Percentiles rank a stretch among this genome's conserved stretches.
Evolutionary conservation across 2,113 vertebrate genomes (phyloP).

Genomic region (Neofelis nebulosa): DNA sequence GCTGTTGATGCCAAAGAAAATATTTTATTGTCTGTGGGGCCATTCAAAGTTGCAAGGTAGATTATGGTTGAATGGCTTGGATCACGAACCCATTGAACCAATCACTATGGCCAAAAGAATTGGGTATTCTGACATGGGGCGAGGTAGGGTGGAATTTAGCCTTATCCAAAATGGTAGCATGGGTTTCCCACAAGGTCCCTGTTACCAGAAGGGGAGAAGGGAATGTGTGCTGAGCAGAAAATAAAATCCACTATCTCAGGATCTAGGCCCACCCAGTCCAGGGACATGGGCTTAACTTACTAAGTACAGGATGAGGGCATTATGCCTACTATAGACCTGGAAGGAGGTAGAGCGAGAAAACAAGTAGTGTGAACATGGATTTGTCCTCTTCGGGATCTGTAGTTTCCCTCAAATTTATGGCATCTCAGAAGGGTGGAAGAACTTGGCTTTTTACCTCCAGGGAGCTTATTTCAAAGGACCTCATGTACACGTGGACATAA

Average conservation of each 20-base stretch:
- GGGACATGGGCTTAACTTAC: not conserved
- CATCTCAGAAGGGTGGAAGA: not conserved
- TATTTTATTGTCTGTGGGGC: not conserved
- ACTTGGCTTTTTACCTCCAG: not conserved
- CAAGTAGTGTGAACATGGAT: not conserved
- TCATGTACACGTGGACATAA: not conserved
- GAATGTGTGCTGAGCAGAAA: not conserved
- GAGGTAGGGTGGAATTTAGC: not conserved
- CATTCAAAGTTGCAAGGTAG: not conserved
- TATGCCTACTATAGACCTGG: not conserved
- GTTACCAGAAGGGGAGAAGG: not conserved
- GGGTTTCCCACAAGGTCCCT: not conserved
- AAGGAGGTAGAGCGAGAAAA: not conserved
- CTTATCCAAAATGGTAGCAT: not conserved
- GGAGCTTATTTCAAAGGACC: not conserved
- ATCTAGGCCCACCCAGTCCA: not conserved
- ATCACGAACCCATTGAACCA: not conserved
- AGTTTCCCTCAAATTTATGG: not conserved
- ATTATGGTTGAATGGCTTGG: not conserved
- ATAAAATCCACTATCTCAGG: not conserved
- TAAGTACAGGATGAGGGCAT: not conserved
- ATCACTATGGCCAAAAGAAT: not conserved
- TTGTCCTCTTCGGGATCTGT: not conserved
- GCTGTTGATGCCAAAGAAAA: not conserved
- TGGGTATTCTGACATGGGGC: not conserved